phyloP scores from a whole-genome alignment of 2,113 vertebrate species.

The Oryzias woworae region DNA sequence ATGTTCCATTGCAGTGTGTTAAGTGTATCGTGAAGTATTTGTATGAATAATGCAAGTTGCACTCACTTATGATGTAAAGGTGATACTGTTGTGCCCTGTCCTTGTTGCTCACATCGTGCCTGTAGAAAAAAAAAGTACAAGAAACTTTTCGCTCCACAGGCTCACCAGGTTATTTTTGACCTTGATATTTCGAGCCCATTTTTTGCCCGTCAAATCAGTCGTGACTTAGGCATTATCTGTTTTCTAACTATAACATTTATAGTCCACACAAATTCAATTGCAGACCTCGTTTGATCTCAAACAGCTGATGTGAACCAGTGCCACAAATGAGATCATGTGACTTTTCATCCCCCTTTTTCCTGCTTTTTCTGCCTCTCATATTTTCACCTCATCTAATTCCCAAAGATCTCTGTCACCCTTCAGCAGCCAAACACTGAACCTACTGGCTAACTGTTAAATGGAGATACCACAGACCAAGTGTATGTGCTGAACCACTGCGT shows the following conservation, averaged over 20 bases:
- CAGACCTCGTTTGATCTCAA: constrained; percentile 27
- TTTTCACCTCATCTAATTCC: constrained; percentile 4
- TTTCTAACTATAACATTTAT: constrained; percentile 16
- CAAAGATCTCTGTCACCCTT: constrained; percentile 3
- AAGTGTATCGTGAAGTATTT: no score
- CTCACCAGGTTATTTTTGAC: no score
- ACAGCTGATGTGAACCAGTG: constrained; percentile 11
- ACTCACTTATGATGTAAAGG: no score
- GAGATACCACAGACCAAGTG: background rate
- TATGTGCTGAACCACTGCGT: constrained; percentile 21
- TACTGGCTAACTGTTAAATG: constrained; percentile 1
- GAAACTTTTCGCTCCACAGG: no score
- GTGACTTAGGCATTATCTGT: no score
- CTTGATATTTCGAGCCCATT: no score
- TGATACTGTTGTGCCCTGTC: no score
- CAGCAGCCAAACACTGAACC: constrained; percentile 3
- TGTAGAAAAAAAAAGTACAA: no score
- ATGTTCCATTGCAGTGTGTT: no score
- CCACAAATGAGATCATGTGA: constrained; percentile 25
- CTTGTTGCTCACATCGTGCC: no score
- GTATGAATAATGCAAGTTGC: no score
- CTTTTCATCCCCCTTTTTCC: background rate
- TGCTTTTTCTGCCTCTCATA: background rate
- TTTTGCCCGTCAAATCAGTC: no score
- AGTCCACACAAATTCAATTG: constrained; percentile 39